These are phyloP conservation scores for Lasius fuliginosus DNA, from an alignment of 2,888 invertebrate species.

Conservation along the genomic window DNA sequence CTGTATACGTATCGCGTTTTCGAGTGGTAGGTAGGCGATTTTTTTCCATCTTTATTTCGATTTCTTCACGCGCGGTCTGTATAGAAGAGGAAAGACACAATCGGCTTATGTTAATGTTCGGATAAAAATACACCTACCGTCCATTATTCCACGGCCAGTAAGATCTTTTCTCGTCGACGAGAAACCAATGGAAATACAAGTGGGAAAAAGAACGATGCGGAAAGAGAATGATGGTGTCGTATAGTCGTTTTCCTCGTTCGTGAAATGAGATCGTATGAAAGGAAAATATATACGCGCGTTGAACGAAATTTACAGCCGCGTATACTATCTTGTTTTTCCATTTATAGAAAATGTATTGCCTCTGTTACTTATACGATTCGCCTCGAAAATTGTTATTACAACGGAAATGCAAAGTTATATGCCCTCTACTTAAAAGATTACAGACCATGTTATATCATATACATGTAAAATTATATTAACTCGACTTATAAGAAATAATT, in stretches of 20 bases:
- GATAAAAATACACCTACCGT: conserved; percentile 76
- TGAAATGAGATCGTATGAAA: conserved; percentile 45
- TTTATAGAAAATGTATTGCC: conserved; percentile 14
- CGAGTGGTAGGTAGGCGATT: conserved; percentile 41
- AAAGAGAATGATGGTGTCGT: conserved; percentile 43
- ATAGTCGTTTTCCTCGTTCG: conserved; percentile 52
- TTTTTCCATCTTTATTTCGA: conserved; percentile 38
- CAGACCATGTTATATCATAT: too few relatives aligned
- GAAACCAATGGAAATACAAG: conserved; percentile 62
- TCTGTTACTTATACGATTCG: conserved; percentile 9
- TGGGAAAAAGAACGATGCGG: conserved; percentile 39
- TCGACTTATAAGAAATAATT: background rate
- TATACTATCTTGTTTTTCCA: conserved; percentile 30
- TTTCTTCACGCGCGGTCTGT: conserved; percentile 60
- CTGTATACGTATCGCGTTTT: conserved; percentile 53
- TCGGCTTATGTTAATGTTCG: conserved; percentile 79
- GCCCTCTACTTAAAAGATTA: background rate
- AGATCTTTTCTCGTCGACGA: conserved; percentile 63
- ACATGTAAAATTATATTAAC: background rate
- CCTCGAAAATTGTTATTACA: background rate
- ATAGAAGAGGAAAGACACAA: conserved; percentile 69
- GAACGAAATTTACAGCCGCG: conserved; percentile 30
- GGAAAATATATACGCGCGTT: conserved; percentile 38
- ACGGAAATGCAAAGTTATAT: background rate
- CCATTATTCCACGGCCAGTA: conserved; percentile 74